A percentile compares a stretch with the other conserved stretches of the same genome.
Evolutionary conservation across 2,888 invertebrate species (phyloP).

Genomic region (Xestia rhomboidea): DNA sequence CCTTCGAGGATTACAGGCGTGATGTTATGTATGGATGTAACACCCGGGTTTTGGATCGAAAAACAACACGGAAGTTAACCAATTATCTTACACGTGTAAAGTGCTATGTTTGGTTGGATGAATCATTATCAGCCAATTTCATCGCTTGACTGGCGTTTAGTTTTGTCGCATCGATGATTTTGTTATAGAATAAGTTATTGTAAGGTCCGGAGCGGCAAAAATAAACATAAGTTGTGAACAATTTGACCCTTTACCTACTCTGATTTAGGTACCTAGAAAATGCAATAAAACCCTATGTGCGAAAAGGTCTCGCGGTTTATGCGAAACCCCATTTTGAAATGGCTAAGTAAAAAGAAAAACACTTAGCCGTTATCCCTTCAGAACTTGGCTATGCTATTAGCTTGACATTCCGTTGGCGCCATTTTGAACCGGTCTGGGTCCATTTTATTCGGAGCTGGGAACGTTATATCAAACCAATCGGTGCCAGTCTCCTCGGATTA

Average conservation of each 20-base stretch:
- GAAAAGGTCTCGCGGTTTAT: conserved; percentile 37
- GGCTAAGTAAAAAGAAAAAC: conserved; percentile 54
- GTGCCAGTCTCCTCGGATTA: conserved; percentile 41
- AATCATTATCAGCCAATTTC: not conserved
- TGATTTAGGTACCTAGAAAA: conserved; percentile 41
- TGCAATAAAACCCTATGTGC: conserved; percentile 40
- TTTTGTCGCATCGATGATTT: not conserved
- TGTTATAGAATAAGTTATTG: not conserved
- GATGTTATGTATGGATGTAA: too few relatives aligned
- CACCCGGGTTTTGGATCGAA: not conserved
- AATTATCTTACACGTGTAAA: not conserved
- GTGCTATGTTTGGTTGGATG: not conserved
- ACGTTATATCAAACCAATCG: conserved; percentile 48
- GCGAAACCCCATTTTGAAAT: conserved; percentile 33
- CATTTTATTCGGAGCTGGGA: conserved; percentile 40
- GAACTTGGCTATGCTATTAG: conserved; percentile 59
- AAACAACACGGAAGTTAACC: not conserved
- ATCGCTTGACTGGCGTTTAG: not conserved
- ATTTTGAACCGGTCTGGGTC: conserved; percentile 41
- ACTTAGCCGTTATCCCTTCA: conserved; percentile 52
- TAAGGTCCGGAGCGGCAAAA: not conserved
- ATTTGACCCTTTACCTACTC: conserved; percentile 21
- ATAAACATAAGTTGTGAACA: conserved; percentile 2
- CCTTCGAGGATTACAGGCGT: too few relatives aligned
- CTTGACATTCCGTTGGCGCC: conserved; percentile 40